A percentile compares a stretch with the other conserved stretches of the same genome.
Evolutionary conservation across 37 sponge, comb jelly and placozoan genomes (phyloP).

Genomic region (Agelas oroides): DNA sequence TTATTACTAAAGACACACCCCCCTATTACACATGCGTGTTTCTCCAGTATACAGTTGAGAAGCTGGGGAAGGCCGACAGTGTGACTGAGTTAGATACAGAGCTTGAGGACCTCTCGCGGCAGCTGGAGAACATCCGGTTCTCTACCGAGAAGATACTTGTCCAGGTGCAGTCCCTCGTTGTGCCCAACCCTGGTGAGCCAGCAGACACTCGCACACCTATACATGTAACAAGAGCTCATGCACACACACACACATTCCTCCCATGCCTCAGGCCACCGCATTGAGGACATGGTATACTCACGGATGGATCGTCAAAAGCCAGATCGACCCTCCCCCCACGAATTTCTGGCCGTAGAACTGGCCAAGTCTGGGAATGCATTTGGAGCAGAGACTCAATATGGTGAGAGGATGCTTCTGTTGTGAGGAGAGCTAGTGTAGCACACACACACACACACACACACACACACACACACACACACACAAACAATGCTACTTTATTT

Average conservation of each 20-base stretch:
- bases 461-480: too few relatives aligned
- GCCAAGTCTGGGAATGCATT: slow-evolving; percentile 36
- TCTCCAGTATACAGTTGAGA: slow-evolving; percentile 69
- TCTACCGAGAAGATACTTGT: slow-evolving; percentile 54
- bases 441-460: too few relatives aligned
- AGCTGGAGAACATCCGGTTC: slow-evolving; percentile 67
- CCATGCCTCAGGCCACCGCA: slow-evolving; percentile 40
- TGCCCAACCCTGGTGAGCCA: slow-evolving; percentile 79
- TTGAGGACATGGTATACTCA: slow-evolving; percentile 50
- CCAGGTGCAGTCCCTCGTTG: slow-evolving; percentile 26
- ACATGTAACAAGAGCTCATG: too few relatives aligned
- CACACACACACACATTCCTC: too few relatives aligned
- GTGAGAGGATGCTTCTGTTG: too few relatives aligned
- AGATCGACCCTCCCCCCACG: slow-evolving; percentile 25
- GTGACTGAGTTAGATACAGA: slow-evolving; percentile 72
- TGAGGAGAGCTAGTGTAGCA: too few relatives aligned
- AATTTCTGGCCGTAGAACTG: slow-evolving; percentile 49
- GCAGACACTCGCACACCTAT: background rate
- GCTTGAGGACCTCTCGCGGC: slow-evolving; percentile 42
- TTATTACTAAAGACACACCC: too few relatives aligned
- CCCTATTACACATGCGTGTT: too few relatives aligned
- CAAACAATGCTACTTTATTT: too few relatives aligned
- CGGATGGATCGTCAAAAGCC: slow-evolving; percentile 55
- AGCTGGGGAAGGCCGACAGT: slow-evolving; percentile 67
- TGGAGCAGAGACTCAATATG: slow-evolving; percentile 77